Conservation (phyloP, 2,113 vertebrate genomes). For the Laterallus jamaicensis region DNA sequence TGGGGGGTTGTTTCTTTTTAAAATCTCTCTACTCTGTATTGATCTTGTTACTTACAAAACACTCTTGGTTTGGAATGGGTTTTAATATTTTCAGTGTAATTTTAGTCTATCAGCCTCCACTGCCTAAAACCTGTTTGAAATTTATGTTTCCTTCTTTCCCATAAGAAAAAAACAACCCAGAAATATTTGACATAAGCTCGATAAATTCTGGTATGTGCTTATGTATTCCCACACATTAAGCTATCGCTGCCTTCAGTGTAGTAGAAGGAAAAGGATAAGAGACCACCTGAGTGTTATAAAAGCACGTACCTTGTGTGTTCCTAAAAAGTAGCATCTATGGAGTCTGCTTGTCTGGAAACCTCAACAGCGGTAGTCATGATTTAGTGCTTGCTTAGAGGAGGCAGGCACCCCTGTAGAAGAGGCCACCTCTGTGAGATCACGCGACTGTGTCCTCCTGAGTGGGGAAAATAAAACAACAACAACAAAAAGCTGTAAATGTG, state of each 20-base stretch:
- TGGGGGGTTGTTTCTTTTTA: neutral
- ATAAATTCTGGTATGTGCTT: neutral
- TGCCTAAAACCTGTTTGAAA: neutral
- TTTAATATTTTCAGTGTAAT: neutral
- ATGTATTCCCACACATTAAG: neutral
- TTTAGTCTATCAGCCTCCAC: neutral
- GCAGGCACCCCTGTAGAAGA: neutral
- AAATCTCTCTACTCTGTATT: neutral
- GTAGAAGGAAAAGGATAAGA: neutral
- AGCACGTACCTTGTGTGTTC: neutral
- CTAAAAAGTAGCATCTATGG: neutral
- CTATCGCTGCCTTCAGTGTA: neutral
- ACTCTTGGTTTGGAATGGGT: neutral
- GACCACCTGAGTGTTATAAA: neutral
- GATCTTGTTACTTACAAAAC: neutral
- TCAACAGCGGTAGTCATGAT: neutral
- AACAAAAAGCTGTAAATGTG: neutral
- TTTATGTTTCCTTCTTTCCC: neutral
- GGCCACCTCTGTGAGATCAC: neutral
- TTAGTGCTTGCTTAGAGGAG: rapidly evolving
- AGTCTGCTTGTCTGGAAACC: neutral
- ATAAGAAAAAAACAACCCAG: neutral
- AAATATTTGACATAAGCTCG: neutral
- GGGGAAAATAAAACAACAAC: neutral
- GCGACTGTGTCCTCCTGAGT: neutral